A percentile compares a stretch with the other conserved stretches of the same genome.
These are phyloP conservation scores for Gryon sp. DNA, from an alignment of 1,140 invertebrate genomes.

Conservation along the genomic window DNA sequence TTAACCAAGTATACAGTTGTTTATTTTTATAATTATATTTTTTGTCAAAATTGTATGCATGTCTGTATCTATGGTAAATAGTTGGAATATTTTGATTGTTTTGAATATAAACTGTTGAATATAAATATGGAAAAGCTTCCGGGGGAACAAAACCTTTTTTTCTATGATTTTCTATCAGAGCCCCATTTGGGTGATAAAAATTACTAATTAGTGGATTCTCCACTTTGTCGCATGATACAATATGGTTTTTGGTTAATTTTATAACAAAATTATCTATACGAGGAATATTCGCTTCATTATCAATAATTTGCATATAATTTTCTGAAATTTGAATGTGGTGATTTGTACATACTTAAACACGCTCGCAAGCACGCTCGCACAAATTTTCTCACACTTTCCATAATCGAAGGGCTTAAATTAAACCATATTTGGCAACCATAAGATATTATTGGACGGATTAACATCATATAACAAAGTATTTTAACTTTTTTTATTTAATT, in stretches of 20 bases:
- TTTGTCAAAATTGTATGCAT: neutral
- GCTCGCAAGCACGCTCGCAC: conserved; percentile 16
- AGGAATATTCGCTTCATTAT: conserved; percentile 44
- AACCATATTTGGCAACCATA: conserved; percentile 32
- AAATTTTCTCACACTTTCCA: conserved; percentile 24
- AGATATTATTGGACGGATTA: conserved; percentile 12
- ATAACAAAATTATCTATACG: conserved; percentile 49
- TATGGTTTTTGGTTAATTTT: conserved; percentile 37
- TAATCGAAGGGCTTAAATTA: conserved; percentile 7
- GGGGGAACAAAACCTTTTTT: conserved; percentile 16
- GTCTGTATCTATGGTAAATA: conserved; percentile 38
- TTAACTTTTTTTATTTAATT: too few relatives aligned
- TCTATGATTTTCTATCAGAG: neutral
- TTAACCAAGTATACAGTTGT: too few relatives aligned
- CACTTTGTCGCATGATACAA: neutral
- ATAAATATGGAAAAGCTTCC: conserved; percentile 28
- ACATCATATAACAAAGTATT: conserved; percentile 6
- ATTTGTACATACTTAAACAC: conserved; percentile 1
- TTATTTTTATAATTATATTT: neutral
- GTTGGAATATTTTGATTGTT: conserved; percentile 32
- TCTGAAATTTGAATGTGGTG: conserved; percentile 13
- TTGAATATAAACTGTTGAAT: conserved; percentile 23
- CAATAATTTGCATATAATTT: conserved; percentile 28
- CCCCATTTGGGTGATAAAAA: neutral
- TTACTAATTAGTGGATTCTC: conserved; percentile 6